Base-by-base conservation (phyloP, 1,140 invertebrate genomes). In the Marisa cornuarietis region DNA sequence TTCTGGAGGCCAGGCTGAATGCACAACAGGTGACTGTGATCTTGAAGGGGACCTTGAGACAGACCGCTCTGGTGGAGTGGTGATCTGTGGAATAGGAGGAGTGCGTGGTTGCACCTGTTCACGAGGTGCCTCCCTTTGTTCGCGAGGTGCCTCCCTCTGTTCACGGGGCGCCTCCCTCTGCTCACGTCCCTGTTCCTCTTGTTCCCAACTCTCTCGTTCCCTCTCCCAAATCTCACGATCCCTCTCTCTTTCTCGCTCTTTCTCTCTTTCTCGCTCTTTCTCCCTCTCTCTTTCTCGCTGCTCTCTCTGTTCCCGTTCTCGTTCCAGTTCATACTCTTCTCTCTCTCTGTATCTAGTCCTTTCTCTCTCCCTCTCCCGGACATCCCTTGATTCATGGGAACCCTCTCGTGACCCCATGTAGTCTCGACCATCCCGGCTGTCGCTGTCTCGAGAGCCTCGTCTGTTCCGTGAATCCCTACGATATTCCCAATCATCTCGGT, bases 171-270 rank as follows among this genome's bases (percentile, higher is more conserved):
- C 82, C 79, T 78, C 84, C 80, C 84, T 88, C 81, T n/a, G 79
- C 78, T 62, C 74, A n/a, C 86, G 83, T 77, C 31, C 51, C 63
- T 76, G 69, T 92, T 92, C 68, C 90, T 90, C 74, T 92, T 92
- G n/a, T 90, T 84, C 79, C 92, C 92, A 71, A 77, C 72, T 91
- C 72, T 93, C 87, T 72, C 78, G 75, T 77, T 78, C 78, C 52
- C 79, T 81, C 61, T 88, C 85, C 73, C 85, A 42, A 42, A 42
- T 72, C 52, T 88, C 76, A n/a, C 71, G 26, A 49, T 84, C 79
- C 49, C 79, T 76, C 22, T 83, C 81, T 22, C 73, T 63, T 61
- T 74, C 20, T 22, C 49, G 24, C 49, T 58, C 42, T 61, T 54
- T 54, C 24, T 51, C 65, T 31, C 69, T 61, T 14, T 78, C 78